phyloP scores from a whole-genome alignment of 2,113 vertebrate species.

The Tachycineta bicolor region DNA sequence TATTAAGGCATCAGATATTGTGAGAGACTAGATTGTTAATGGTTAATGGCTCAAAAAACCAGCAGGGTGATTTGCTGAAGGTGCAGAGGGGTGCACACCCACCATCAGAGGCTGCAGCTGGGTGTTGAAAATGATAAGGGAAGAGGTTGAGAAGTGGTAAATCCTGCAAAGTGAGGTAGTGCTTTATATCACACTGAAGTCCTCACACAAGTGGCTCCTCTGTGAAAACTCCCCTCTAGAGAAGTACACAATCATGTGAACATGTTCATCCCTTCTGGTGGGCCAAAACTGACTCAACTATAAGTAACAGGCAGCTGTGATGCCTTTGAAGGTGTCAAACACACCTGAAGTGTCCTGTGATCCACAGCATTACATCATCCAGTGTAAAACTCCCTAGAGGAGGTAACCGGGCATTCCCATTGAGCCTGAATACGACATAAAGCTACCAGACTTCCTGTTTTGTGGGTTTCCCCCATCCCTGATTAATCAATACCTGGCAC shows the following conservation, averaged over 20 bases:
- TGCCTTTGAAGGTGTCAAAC: neutral
- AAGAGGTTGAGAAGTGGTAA: neutral
- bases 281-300: neutral
- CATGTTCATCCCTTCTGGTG: neutral
- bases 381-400: neutral
- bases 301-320: neutral
- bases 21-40: neutral
- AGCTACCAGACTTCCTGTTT: fast-evolving
- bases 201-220: neutral
- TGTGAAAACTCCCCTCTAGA: neutral
- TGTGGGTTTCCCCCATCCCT: neutral
- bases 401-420: neutral
- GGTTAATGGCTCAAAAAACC: neutral
- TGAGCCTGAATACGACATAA: neutral
- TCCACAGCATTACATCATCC: neutral
- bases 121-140: neutral
- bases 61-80: neutral
- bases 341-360: neutral
- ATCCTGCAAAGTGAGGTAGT: fast-evolving
- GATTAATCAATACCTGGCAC: neutral
- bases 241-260: neutral
- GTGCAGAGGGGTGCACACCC: neutral
- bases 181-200: neutral
- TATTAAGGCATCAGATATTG: neutral
- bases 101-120: neutral